Evolutionary conservation across 2,113 vertebrate genomes (phyloP).

Genomic region (Chinchilla lanigera): DNA sequence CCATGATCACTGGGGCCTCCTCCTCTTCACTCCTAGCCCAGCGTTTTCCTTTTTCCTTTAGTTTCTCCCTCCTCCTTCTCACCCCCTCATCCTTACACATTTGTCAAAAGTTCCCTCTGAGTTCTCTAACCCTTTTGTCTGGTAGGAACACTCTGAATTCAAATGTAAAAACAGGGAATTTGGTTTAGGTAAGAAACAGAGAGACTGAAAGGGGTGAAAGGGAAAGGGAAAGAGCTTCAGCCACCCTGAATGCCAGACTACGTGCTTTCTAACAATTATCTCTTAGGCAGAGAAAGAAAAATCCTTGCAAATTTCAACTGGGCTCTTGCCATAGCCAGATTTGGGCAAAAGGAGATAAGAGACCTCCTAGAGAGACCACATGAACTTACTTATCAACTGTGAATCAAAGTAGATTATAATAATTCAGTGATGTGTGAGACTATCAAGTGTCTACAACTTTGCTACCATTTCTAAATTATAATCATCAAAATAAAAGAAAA

Average conservation of each 20-base stretch:
- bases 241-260: too few relatives aligned
- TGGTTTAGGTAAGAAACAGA: not conserved
- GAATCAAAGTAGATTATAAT: constrained; percentile 10
- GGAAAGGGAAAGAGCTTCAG: not conserved
- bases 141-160: constrained; percentile 15
- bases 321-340: not conserved
- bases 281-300: not conserved
- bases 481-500: constrained; percentile 8
- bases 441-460: not conserved
- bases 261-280: not conserved
- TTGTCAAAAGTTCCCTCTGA: constrained; percentile 49
- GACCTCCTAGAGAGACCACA: not conserved
- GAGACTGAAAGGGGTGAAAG: not conserved
- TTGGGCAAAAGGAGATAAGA: constrained; percentile 7
- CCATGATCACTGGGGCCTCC: not conserved
- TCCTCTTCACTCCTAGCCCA: constrained; percentile 36
- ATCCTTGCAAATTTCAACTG: not conserved
- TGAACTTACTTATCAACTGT: not conserved
- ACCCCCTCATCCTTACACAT: not conserved
- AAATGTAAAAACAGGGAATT: constrained; percentile 54
- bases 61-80: not conserved
- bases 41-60: not conserved
- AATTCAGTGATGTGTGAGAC: not conserved
- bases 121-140: constrained; percentile 50
- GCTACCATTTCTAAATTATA: not conserved